phyloP scores from a whole-genome alignment of 2,113 vertebrate species.

The Psilopogon haemacephalus region DNA sequence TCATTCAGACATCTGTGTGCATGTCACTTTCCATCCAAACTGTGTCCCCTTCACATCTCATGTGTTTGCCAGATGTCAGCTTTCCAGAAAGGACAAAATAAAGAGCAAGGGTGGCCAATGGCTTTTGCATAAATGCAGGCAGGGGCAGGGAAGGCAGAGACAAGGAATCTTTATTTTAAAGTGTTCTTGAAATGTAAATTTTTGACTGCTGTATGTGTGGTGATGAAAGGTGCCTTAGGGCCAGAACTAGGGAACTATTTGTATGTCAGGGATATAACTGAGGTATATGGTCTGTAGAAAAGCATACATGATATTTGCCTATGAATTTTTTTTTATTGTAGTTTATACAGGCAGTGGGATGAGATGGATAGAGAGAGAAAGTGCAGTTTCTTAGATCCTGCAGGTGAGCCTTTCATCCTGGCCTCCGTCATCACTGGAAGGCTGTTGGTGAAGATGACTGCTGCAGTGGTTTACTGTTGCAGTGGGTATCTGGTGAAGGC shows the following conservation, averaged over 20 bases:
- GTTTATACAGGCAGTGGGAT: background rate
- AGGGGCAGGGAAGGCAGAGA: background rate
- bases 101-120: accelerated
- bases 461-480: background rate
- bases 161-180: conserved; percentile 9
- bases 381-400: background rate
- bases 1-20: background rate
- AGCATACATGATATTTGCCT: background rate
- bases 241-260: background rate
- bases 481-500: background rate
- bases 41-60: accelerated
- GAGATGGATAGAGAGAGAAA: background rate
- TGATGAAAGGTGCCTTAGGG: background rate
- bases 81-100: background rate
- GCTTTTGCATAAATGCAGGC: background rate
- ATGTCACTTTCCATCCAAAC: background rate
- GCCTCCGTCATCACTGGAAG: background rate
- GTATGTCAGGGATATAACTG: background rate
- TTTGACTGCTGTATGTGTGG: background rate
- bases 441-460: background rate
- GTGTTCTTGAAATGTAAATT: conserved; percentile 21
- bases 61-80: conserved; percentile 20
- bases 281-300: background rate
- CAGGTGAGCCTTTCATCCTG: accelerated
- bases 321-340: background rate